Evolutionary conservation across 2,113 vertebrate genomes (phyloP).

Genomic region (Corvus moneduloides): DNA sequence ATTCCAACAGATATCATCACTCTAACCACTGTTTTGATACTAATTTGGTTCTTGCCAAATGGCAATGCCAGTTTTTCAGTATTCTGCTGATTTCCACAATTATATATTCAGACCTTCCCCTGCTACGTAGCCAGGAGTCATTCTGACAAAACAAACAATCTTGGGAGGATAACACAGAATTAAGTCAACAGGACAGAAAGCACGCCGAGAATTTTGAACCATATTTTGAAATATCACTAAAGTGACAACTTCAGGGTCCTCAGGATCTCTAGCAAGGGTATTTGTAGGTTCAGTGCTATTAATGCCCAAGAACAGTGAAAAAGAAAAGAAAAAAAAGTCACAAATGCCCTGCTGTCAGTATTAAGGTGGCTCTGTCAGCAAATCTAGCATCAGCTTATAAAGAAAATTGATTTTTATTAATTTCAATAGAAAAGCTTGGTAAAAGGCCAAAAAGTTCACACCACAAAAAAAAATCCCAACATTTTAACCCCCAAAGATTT

Average conservation of each 20-base stretch:
- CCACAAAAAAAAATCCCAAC: background rate
- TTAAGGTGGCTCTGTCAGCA: background rate
- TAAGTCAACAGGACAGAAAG: conserved; percentile 13
- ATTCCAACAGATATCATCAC: background rate
- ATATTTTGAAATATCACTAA: background rate
- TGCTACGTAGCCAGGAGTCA: background rate
- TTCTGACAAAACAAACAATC: background rate
- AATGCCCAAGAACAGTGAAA: background rate
- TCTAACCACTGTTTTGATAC: background rate
- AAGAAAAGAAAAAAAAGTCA: background rate
- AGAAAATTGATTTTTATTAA: conserved; percentile 5
- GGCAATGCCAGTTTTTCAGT: background rate
- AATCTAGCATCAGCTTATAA: background rate
- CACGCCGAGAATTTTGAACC: background rate
- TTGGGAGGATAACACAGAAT: background rate
- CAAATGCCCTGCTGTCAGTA: background rate
- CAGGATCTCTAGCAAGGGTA: background rate
- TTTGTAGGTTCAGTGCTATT: background rate
- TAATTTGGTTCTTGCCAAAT: conserved; percentile 16
- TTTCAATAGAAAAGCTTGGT: background rate
- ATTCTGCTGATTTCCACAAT: conserved; percentile 31
- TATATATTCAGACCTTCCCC: conserved; percentile 8
- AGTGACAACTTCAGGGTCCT: background rate
- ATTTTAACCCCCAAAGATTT: background rate
- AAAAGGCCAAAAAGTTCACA: background rate